Percentiles rank a stretch among this genome's conserved stretches.
These are phyloP conservation scores for Pristionchus maxplancki DNA, from an alignment of 2,888 invertebrate species.

Conservation along the genomic window DNA sequence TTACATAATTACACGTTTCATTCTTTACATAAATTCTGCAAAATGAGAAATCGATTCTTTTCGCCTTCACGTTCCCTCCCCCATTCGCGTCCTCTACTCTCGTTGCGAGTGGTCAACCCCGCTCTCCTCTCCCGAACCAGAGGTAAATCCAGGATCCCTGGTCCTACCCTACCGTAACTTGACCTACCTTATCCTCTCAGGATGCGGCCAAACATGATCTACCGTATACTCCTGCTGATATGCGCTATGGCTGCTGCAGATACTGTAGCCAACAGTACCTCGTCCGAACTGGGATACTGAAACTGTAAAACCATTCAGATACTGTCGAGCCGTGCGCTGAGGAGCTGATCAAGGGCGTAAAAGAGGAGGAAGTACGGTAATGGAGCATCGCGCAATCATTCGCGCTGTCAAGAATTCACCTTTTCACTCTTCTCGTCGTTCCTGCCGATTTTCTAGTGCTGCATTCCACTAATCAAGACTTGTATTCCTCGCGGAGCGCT, in stretches of 20 bases:
- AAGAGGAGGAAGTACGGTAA: background rate
- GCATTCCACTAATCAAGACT: too few species aligned
- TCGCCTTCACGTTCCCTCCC: background rate
- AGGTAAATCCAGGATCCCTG: background rate
- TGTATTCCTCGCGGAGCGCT: too few species aligned
- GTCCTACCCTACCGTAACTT: background rate
- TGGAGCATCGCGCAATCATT: too few species aligned
- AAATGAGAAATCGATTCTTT: background rate
- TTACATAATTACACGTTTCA: too few species aligned
- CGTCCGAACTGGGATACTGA: background rate
- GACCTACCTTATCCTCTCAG: background rate
- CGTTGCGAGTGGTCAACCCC: background rate
- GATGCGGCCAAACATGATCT: background rate
- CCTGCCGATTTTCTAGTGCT: too few species aligned
- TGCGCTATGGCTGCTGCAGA: background rate
- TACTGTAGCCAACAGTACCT: background rate
- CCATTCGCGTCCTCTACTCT: background rate
- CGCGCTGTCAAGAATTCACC: too few species aligned
- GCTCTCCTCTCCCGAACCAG: slow-evolving; percentile 4
- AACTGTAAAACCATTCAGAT: background rate
- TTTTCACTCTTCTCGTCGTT: too few species aligned
- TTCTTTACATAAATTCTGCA: background rate
- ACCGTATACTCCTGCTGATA: background rate
- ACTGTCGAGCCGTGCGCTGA: background rate
- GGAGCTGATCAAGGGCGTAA: background rate